These are phyloP conservation scores for Peucedramus taeniatus DNA, from an alignment of 2,113 vertebrate species.

Conservation along the genomic window DNA sequence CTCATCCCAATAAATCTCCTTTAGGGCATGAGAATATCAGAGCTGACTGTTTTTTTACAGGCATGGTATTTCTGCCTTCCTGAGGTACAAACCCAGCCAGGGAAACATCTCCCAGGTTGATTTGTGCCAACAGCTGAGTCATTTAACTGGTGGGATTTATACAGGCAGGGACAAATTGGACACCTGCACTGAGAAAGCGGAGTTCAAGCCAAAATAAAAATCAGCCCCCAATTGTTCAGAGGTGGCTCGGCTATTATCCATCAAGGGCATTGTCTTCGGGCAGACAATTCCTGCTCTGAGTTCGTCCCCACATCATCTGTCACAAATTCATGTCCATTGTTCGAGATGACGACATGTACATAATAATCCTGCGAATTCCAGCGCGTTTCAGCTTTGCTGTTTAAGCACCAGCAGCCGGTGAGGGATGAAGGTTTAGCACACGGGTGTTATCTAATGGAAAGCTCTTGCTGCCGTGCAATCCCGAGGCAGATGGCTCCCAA, in stretches of 20 bases:
- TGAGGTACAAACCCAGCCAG: background rate
- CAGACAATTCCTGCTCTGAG: background rate
- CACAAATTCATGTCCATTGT: background rate
- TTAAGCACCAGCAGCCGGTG: background rate
- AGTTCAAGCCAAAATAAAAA: slow-evolving; percentile 53
- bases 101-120: background rate
- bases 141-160: slow-evolving; percentile 33
- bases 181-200: background rate
- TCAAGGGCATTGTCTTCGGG: slow-evolving; percentile 30
- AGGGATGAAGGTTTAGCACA: background rate
- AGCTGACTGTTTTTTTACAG: background rate
- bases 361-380: background rate
- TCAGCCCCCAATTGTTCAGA: slow-evolving; percentile 10
- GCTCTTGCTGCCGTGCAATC: background rate
- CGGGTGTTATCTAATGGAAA: background rate
- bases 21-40: background rate
- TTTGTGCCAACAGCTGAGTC: slow-evolving; percentile 53
- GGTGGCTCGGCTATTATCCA: background rate
- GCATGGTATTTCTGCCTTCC: background rate
- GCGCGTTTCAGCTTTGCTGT: background rate
- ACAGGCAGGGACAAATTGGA: slow-evolving; percentile 26
- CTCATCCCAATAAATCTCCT: background rate
- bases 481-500: background rate
- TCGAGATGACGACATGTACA: background rate
- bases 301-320: background rate